Percentiles rank a stretch among this genome's conserved stretches.
Evolutionary conservation across 2,113 vertebrate species (phyloP).

Genomic region (Copsychus sechellarum): DNA sequence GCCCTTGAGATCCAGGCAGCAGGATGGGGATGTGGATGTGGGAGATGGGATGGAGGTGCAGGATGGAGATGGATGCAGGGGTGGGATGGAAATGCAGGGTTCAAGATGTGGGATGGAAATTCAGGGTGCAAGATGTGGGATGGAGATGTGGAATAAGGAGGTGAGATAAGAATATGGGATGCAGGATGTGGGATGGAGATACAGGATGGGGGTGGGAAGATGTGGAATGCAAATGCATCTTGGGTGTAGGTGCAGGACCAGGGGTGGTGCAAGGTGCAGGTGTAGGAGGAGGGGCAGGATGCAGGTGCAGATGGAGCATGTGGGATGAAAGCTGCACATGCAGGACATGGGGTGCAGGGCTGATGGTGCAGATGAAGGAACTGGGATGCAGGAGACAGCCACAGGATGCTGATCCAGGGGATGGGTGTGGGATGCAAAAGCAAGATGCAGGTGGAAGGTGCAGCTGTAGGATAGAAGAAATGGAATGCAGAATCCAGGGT

Average conservation of each 20-base stretch:
- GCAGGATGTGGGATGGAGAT: neutral
- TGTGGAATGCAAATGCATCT: neutral
- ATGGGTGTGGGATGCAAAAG: neutral
- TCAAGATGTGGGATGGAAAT: no score
- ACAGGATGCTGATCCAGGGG: neutral
- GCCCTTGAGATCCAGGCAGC: fast-evolving
- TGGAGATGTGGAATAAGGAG: neutral
- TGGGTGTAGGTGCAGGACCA: neutral
- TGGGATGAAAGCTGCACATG: neutral
- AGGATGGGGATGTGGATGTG: fast-evolving
- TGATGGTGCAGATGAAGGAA: neutral
- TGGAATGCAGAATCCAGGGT: neutral
- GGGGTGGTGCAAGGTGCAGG: no score
- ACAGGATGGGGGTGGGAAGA: neutral
- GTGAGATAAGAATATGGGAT: neutral
- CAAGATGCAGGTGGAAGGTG: neutral
- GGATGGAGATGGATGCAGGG: neutral
- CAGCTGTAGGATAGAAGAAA: neutral
- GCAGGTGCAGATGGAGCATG: neutral
- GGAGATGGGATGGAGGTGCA: neutral
- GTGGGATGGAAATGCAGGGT: neutral
- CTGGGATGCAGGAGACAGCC: neutral
- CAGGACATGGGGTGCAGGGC: neutral
- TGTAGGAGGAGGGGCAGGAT: neutral
- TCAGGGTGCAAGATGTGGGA: no score